Evolutionary conservation across 2,888 invertebrate genomes (phyloP).

Genomic region (Serripes groenlandicus): DNA sequence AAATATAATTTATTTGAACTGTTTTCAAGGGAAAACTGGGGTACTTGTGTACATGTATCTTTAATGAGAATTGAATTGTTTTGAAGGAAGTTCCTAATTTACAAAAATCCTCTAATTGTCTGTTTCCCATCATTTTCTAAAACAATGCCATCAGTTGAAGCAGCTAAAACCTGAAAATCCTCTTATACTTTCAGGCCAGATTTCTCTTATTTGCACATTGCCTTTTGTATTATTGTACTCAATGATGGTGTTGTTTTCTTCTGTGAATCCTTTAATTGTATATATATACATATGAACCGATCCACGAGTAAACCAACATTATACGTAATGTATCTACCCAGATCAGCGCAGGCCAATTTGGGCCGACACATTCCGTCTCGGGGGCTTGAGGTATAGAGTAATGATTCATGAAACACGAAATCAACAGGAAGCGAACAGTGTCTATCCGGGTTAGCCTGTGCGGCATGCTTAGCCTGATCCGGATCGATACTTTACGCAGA

Average conservation of each 20-base stretch:
- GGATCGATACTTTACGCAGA: no score
- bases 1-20: not conserved
- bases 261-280: conserved; percentile 15
- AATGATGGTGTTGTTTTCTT: conserved; percentile 20
- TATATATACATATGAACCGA: no score
- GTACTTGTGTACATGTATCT: conserved; percentile 17
- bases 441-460: no score
- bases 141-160: conserved; percentile 33
- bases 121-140: no score
- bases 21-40: not conserved
- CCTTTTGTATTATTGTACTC: conserved; percentile 9
- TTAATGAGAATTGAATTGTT: conserved; percentile 11
- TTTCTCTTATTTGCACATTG: not conserved
- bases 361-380: no score
- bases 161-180: conserved; percentile 7
- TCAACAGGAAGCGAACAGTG: no score
- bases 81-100: conserved; percentile 30
- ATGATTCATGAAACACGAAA: no score
- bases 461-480: no score
- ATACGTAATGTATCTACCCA: no score
- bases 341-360: no score
- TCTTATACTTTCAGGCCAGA: conserved; percentile 6
- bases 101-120: not conserved
- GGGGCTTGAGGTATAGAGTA: no score
- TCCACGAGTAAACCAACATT: no score